phyloP scores from a whole-genome alignment of 2,797 vertebrate genomes.

The Rhinichthys osculus region DNA sequence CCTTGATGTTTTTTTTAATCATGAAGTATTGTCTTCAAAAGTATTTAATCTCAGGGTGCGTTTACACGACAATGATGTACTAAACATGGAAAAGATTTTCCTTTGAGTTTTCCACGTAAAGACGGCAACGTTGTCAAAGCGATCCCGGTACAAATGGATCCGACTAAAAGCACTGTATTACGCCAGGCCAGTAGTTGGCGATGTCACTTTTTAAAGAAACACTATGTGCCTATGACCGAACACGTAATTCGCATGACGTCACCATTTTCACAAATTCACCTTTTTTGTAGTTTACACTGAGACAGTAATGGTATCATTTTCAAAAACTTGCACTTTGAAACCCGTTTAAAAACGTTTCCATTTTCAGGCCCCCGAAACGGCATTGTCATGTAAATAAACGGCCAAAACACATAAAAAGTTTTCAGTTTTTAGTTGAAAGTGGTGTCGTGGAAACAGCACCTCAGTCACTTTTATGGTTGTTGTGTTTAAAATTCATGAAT shows the following conservation, averaged over 20 bases:
- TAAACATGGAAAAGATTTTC: too few relatives aligned
- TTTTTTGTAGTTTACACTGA: background rate
- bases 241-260: background rate
- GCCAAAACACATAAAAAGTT: background rate
- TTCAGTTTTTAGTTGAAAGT: background rate
- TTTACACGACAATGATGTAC: too few relatives aligned
- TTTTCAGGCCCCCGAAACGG: background rate
- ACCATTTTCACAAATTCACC: background rate
- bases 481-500: slow-evolving; percentile 17
- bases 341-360: background rate
- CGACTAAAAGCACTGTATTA: background rate
- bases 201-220: background rate
- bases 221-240: background rate
- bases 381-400: background rate
- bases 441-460: background rate
- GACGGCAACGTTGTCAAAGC: background rate
- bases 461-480: background rate
- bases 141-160: background rate
- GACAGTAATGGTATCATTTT: background rate
- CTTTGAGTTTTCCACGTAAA: background rate
- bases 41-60: background rate
- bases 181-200: background rate
- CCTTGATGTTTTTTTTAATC: too few relatives aligned
- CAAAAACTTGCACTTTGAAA: background rate
- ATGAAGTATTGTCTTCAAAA: background rate